Percentiles rank a stretch among this genome's conserved stretches.
phyloP scores from a whole-genome alignment of 2,888 invertebrate genomes.

The Muschampia plurimacula region DNA sequence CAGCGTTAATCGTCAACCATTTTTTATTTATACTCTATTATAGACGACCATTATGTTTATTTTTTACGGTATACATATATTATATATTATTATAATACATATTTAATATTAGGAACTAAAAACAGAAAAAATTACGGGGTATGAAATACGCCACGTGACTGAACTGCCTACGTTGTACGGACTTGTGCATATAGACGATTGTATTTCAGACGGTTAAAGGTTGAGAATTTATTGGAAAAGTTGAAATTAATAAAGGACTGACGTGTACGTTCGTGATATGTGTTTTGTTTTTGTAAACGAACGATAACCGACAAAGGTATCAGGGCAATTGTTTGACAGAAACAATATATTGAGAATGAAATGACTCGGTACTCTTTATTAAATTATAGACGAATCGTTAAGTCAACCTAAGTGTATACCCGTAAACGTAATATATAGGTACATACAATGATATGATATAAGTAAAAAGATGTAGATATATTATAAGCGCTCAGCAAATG shows the following conservation, averaged over 20 bases:
- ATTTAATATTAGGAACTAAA: too few relatives aligned
- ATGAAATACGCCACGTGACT: not conserved
- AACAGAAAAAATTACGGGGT: not conserved
- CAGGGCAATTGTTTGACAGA: not conserved
- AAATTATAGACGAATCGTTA: too few relatives aligned
- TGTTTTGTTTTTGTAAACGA: conserved; percentile 21
- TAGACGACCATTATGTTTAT: too few relatives aligned
- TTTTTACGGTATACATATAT: too few relatives aligned
- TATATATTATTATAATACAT: too few relatives aligned
- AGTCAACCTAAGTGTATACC: too few relatives aligned
- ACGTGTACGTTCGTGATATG: conserved; percentile 28
- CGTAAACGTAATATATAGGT: too few relatives aligned
- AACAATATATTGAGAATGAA: not conserved
- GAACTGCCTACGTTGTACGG: conserved; percentile 13
- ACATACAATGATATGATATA: too few relatives aligned
- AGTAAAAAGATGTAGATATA: too few relatives aligned
- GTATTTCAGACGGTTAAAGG: conserved; percentile 30
- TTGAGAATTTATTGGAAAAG: conserved; percentile 38
- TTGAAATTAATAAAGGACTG: conserved; percentile 38
- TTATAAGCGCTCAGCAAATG: too few relatives aligned
- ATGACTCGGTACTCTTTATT: not conserved
- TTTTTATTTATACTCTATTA: too few relatives aligned
- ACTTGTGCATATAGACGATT: conserved; percentile 16
- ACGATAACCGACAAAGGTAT: not conserved
- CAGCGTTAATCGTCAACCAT: too few relatives aligned